Evolutionary conservation across 2,113 vertebrate species (phyloP).

Genomic region (Macrotis lagotis): DNA sequence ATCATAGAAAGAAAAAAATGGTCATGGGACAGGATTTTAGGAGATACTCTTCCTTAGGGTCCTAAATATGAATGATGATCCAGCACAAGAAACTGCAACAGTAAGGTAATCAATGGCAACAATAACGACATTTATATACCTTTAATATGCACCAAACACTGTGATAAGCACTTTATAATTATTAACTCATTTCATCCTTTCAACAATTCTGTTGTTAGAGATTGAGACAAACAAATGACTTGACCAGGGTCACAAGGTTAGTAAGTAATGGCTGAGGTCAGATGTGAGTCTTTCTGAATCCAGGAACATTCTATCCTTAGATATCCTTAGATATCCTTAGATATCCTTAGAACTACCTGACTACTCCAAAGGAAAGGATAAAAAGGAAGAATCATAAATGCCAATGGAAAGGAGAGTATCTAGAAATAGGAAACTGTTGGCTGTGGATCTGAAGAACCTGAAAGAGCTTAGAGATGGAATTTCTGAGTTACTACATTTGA

Average conservation of each 20-base stretch:
- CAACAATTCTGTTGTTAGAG: neutral
- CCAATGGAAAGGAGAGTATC: neutral
- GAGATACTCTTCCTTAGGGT: neutral
- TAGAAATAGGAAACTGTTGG: neutral
- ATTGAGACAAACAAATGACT: neutral
- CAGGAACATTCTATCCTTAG: neutral
- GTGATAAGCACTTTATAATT: neutral
- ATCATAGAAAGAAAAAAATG: neutral
- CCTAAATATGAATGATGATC: neutral
- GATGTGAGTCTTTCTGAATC: neutral
- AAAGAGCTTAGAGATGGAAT: neutral
- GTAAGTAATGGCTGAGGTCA: neutral
- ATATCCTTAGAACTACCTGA: neutral
- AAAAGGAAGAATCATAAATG: neutral
- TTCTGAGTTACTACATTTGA: no score
- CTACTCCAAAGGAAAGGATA: neutral
- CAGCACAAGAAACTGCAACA: no score
- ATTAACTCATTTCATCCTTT: neutral
- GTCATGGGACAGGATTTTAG: neutral
- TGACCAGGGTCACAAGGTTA: neutral
- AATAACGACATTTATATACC: neutral
- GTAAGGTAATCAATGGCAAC: neutral
- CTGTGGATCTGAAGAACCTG: neutral
- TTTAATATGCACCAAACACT: neutral
- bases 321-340: no score